Evolutionary conservation across 1,140 invertebrate genomes (phyloP), one percentile per base, ranked within the genome.

Genomic region (Trachelipus rathkii): DNA sequence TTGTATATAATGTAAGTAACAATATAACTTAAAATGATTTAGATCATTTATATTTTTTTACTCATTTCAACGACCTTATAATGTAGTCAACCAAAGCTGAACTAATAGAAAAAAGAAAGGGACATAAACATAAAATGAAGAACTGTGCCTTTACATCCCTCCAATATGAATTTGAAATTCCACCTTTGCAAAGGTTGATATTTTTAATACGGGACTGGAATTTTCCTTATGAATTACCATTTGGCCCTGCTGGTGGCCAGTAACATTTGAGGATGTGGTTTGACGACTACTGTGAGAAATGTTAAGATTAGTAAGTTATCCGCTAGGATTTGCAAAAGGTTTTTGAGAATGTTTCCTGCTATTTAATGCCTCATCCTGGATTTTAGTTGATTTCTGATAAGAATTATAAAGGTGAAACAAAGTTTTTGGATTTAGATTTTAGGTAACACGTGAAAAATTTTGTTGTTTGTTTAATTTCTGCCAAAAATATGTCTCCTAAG

Each of bases 341-440:
- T 19, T 60, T 60, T 60, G 50, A 60, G 19, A 19, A 60, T 60
- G 19, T 60, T 60, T 13, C 11, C 8, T 60, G 50, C 50, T 60
- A 60, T 60, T 19, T 60, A 19, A 60, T 60, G 50, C 50, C 50
- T 60, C 50, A 60, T 60, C 50, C 50, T 60, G 50, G 50, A 15
- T 60, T 60, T 19, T 4, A 60, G 8, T 60, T 60, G 50, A 60
- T 60, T 19, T 15, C 11, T 19, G 50, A 60, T 19, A 60, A 60
- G 19, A 60, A 60, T 60, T 60, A 15, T 19, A 60, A 60, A 60
- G 50, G 50, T 8, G 50, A 60, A 60, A 60, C 50, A 1, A 60
- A 60, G 8, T 60, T 60, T 60, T 60, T 60, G 19, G 50, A 60
- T 8, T 15, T 60, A 60, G 50, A 60, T 60, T 60, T 60, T 60